Conservation (phyloP, 2,113 vertebrate genomes). For the Ellobius talpinus region DNA sequence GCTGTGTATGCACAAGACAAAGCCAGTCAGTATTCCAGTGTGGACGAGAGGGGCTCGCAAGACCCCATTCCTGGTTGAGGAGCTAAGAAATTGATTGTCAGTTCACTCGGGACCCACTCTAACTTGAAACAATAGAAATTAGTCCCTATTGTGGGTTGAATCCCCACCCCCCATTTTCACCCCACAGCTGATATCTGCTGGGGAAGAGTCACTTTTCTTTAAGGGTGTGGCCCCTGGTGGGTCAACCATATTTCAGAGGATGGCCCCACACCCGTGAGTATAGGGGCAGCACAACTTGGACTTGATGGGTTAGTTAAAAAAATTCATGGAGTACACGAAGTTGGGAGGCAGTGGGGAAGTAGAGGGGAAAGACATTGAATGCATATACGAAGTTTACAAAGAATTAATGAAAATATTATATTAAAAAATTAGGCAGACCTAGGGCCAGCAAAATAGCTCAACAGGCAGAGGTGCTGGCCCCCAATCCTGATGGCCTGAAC, state of each 20-base stretch:
- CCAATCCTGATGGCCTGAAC: not conserved
- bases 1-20: not conserved
- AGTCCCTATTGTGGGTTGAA: not conserved
- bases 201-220: not conserved
- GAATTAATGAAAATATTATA: not conserved
- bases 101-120: not conserved
- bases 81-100: not conserved
- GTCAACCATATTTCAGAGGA: not conserved
- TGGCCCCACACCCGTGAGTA: too few species aligned
- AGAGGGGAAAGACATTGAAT: not conserved
- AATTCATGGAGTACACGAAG: not conserved
- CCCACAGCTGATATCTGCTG: not conserved
- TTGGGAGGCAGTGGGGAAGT: not conserved
- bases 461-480: not conserved
- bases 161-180: not conserved
- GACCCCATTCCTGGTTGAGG: too few species aligned
- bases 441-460: not conserved
- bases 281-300: not conserved
- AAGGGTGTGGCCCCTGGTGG: not conserved
- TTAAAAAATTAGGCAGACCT: not conserved
- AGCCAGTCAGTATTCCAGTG: not conserved
- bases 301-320: not conserved
- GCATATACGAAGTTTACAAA: not conserved
- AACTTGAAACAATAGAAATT: constrained; percentile 37
- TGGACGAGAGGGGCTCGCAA: not conserved